These are phyloP conservation scores for Argyrosomus japonicus DNA, from an alignment of 2,113 vertebrate species.

Conservation along the genomic window DNA sequence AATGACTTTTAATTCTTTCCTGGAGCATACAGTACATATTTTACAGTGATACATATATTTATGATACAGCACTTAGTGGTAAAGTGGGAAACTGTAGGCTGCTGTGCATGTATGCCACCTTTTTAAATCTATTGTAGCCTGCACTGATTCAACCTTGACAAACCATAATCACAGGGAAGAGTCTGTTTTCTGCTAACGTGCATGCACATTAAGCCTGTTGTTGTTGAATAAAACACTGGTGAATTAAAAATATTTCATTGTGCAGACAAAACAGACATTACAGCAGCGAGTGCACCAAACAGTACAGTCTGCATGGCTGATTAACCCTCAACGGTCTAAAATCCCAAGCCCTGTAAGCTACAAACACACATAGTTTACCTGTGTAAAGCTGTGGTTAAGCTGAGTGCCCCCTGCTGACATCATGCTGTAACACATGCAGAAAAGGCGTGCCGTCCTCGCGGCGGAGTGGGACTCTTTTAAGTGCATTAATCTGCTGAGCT, in stretches of 20 bases:
- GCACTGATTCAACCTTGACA: not conserved
- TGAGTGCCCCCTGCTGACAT: not conserved
- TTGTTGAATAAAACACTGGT: too few species aligned
- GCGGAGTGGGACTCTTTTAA: not conserved
- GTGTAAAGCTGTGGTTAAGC: not conserved
- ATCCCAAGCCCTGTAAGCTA: not conserved
- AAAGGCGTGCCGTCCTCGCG: not conserved
- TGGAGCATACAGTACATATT: not conserved
- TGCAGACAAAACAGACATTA: not conserved
- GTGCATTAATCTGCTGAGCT: constrained; percentile 10
- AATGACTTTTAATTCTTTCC: not conserved
- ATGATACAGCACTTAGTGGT: not conserved
- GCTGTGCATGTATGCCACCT: not conserved
- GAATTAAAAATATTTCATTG: not conserved
- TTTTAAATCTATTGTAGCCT: not conserved
- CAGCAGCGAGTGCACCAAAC: not conserved
- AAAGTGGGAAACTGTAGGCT: not conserved
- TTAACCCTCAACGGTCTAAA: not conserved
- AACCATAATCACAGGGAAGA: not conserved
- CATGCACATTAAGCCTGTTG: not conserved
- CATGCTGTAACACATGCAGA: not conserved
- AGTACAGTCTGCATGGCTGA: not conserved
- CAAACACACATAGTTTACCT: not conserved
- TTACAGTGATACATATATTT: not conserved
- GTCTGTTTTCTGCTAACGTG: not conserved